Evolutionary conservation across 2,888 invertebrate genomes (phyloP).

Genomic region (Cheilosia scutellata): DNA sequence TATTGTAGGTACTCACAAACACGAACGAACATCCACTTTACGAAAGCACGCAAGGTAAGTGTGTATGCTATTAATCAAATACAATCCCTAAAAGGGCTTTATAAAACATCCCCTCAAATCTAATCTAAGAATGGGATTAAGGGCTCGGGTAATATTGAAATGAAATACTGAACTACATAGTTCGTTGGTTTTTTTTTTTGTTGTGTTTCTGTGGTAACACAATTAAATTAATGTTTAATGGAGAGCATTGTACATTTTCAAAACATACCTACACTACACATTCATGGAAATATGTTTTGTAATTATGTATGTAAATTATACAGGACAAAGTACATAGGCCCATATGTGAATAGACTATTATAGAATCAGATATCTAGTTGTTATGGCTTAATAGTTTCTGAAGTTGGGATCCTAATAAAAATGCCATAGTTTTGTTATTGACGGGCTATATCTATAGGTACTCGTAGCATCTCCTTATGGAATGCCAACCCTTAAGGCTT

Average conservation of each 20-base stretch:
- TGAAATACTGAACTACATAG: slow-evolving; percentile 9
- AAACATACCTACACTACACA: slow-evolving; percentile 5
- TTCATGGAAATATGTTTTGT: too few species aligned
- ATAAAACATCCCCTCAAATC: slow-evolving; percentile 12
- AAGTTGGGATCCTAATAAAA: too few species aligned
- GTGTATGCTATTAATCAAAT: slow-evolving; percentile 38
- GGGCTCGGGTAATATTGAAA: slow-evolving; percentile 13
- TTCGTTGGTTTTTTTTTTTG: neutral
- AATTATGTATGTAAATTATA: too few species aligned
- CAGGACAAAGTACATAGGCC: too few species aligned
- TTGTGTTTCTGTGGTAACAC: slow-evolving; percentile 15
- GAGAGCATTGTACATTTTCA: neutral
- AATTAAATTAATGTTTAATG: neutral
- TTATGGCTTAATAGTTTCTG: too few species aligned
- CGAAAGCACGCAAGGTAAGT: slow-evolving; percentile 56
- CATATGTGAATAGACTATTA: too few species aligned
- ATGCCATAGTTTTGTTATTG: too few species aligned
- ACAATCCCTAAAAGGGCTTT: slow-evolving; percentile 9
- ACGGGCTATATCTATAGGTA: too few species aligned
- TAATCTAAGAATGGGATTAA: slow-evolving; percentile 29
- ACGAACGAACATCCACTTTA: slow-evolving; percentile 28
- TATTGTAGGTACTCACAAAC: neutral
- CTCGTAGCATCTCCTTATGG: too few species aligned
- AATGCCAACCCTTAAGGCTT: too few species aligned
- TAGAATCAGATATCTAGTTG: too few species aligned